Percentiles rank a stretch among this genome's conserved stretches.
phyloP scores from a whole-genome alignment of 2,888 invertebrate genomes.

The Sphecodes monilicornis region DNA sequence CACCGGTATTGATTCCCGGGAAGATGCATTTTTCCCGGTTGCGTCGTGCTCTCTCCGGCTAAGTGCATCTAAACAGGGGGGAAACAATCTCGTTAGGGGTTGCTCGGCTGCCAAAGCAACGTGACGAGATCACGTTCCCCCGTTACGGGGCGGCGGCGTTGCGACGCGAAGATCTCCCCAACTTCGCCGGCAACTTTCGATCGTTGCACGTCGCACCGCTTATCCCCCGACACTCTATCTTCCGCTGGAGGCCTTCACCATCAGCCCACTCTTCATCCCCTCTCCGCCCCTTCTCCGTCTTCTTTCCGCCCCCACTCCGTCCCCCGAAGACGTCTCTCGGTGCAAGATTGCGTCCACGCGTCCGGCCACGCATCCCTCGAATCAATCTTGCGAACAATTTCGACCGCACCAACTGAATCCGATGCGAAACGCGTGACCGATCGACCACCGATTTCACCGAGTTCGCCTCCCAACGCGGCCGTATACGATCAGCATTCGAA shows the following conservation, averaged over 20 bases:
- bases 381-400: slow-evolving; percentile 33
- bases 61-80: slow-evolving; percentile 19
- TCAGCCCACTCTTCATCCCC: not conserved
- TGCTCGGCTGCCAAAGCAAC: slow-evolving; percentile 23
- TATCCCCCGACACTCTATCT: not conserved
- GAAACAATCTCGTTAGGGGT: slow-evolving; percentile 39
- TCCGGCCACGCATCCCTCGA: not conserved
- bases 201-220: slow-evolving; percentile 6
- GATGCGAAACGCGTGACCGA: slow-evolving; percentile 5
- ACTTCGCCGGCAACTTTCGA: slow-evolving; percentile 30
- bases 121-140: slow-evolving; percentile 30
- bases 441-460: not conserved
- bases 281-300: not conserved
- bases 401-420: not conserved
- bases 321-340: not conserved
- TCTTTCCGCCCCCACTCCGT: not conserved
- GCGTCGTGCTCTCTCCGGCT: not conserved
- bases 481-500: not conserved
- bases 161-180: not conserved
- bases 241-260: not conserved
- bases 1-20: not conserved
- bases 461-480: not conserved
- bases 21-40: not conserved
- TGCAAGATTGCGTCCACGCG: slow-evolving; percentile 12
- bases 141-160: slow-evolving; percentile 15